Percentiles rank a stretch among this genome's conserved stretches.
These are phyloP conservation scores for Campoplex nolae DNA, from an alignment of 2,888 invertebrate species.

Conservation along the genomic window DNA sequence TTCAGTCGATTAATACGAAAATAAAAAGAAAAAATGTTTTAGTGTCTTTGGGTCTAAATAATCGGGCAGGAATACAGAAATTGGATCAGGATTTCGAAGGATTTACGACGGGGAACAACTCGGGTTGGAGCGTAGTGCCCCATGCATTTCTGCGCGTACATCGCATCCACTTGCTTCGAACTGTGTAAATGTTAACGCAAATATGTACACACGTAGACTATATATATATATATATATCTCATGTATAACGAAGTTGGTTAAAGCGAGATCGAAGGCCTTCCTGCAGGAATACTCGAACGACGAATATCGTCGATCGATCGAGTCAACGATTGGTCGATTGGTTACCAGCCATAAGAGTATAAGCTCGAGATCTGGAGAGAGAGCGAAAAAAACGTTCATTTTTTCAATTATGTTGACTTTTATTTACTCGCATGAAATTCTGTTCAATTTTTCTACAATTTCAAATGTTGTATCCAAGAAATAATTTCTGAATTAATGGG, in stretches of 20 bases:
- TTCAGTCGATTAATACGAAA: neutral
- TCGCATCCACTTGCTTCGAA: slow-evolving; percentile 22
- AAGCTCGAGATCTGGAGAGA: slow-evolving; percentile 11
- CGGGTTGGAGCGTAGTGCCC: neutral
- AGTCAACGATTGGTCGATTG: slow-evolving; percentile 61
- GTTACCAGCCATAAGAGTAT: slow-evolving; percentile 43
- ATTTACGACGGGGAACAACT: neutral
- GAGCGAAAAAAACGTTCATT: neutral
- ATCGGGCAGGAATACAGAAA: neutral
- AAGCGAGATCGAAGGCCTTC: slow-evolving; percentile 16
- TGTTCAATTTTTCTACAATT: neutral
- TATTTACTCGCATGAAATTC: neutral
- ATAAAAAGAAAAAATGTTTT: neutral
- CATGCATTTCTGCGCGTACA: slow-evolving; percentile 15
- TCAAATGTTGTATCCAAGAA: neutral
- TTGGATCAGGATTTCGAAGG: neutral
- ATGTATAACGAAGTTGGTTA: slow-evolving; percentile 42
- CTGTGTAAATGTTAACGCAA: slow-evolving; percentile 25
- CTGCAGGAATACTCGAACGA: slow-evolving; percentile 35
- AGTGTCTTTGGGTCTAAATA: neutral
- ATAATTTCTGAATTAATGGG: neutral
- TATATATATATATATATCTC: slow-evolving; percentile 7
- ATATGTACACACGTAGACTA: slow-evolving; percentile 31
- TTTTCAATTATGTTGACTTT: neutral
- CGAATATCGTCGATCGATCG: slow-evolving; percentile 65